These are phyloP conservation scores for Hofmannophila pseudospretella DNA, from an alignment of 2,888 invertebrate genomes.

Conservation along the genomic window DNA sequence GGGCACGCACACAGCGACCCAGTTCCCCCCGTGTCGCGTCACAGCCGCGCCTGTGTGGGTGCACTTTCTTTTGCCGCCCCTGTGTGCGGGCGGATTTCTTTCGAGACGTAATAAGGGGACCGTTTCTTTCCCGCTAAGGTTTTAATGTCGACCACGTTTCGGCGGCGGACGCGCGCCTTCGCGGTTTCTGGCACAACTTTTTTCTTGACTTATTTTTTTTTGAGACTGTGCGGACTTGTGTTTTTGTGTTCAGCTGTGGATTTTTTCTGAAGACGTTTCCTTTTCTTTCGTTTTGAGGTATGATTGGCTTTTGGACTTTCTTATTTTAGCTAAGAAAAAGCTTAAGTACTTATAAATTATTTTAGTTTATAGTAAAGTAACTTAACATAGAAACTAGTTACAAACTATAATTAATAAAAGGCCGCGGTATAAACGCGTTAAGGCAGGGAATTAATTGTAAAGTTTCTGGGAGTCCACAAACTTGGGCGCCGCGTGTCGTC, in stretches of 20 bases:
- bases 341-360: no score
- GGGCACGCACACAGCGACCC: slow-evolving; percentile 44
- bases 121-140: slow-evolving; percentile 77
- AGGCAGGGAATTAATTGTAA: slow-evolving; percentile 50
- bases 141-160: slow-evolving; percentile 78
- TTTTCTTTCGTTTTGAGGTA: slow-evolving; percentile 11
- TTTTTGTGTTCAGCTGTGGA: slow-evolving; percentile 9
- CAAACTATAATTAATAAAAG: slow-evolving; percentile 5
- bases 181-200: slow-evolving; percentile 62
- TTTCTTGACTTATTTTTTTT: slow-evolving; percentile 43
- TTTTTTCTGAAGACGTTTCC: slow-evolving; percentile 8
- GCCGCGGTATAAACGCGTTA: slow-evolving; percentile 4
- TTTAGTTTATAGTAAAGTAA: neutral
- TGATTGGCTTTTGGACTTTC: neutral
- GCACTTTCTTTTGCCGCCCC: slow-evolving; percentile 65
- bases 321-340: neutral
- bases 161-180: slow-evolving; percentile 73
- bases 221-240: slow-evolving; percentile 27
- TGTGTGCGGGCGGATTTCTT: slow-evolving; percentile 76
- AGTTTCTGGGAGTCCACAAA: slow-evolving; percentile 57
- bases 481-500: slow-evolving; percentile 56
- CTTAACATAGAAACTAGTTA: slow-evolving; percentile 1
- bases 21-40: slow-evolving; percentile 53
- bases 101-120: slow-evolving; percentile 78
- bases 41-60: slow-evolving; percentile 58